These are phyloP conservation scores for Archaeoteleia sp. DNA, from an alignment of 2,888 invertebrate genomes.

Conservation along the genomic window DNA sequence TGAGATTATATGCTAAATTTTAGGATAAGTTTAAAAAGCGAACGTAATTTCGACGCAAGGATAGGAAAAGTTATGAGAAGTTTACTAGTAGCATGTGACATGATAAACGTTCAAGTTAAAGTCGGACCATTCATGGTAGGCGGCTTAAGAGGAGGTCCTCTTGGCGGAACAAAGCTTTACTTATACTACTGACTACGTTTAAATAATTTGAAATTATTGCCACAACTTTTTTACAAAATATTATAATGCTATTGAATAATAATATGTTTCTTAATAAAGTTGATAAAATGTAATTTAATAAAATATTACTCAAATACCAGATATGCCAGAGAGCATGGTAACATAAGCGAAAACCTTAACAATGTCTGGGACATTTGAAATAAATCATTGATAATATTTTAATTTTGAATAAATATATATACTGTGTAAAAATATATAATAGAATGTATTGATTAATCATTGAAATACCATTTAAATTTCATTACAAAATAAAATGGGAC, in stretches of 20 bases:
- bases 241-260: too few relatives aligned
- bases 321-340: too few relatives aligned
- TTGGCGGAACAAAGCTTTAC: slow-evolving; percentile 19
- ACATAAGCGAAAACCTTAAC: too few relatives aligned
- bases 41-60: slow-evolving; percentile 23
- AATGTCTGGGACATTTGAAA: too few relatives aligned
- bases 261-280: too few relatives aligned
- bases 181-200: slow-evolving; percentile 15
- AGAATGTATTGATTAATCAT: too few relatives aligned
- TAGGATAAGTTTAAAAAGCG: slow-evolving; percentile 21
- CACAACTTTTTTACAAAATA: too few relatives aligned
- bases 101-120: slow-evolving; percentile 24
- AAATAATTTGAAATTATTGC: slow-evolving; percentile 8
- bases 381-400: too few relatives aligned
- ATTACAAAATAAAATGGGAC: too few relatives aligned
- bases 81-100: slow-evolving; percentile 19
- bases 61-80: slow-evolving; percentile 25
- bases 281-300: too few relatives aligned
- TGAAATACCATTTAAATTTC: too few relatives aligned
- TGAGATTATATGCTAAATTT: slow-evolving; percentile 28
- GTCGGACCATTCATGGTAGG: slow-evolving; percentile 26
- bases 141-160: slow-evolving; percentile 14
- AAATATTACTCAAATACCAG: too few relatives aligned
- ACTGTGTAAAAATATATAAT: neutral
- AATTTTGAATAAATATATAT: neutral